Evolutionary conservation across 2,113 vertebrate species (phyloP).

Genomic region (Suricata suricatta): DNA sequence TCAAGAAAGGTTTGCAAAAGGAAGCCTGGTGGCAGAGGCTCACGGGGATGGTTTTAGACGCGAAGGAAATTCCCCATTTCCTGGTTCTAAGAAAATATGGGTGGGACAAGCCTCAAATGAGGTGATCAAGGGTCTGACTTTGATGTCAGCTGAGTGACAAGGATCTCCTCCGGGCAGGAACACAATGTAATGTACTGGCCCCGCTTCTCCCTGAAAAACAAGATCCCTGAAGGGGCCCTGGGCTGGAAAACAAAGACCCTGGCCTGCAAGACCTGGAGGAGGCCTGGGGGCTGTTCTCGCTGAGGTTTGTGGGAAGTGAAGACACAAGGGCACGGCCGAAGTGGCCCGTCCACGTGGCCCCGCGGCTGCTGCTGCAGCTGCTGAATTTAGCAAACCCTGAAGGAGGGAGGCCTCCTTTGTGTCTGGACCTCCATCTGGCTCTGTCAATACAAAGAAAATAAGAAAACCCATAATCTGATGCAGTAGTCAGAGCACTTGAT

Average conservation of each 20-base stretch:
- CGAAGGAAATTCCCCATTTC: conserved; percentile 82
- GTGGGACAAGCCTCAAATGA: conserved; percentile 61
- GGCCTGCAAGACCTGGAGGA: background rate
- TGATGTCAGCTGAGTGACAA: conserved; percentile 71
- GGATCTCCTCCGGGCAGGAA: conserved; percentile 67
- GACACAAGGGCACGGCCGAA: background rate
- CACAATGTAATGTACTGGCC: conserved; percentile 68
- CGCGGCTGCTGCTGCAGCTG: accelerated
- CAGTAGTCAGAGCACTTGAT: background rate
- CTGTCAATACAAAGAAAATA: background rate
- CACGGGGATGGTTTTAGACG: conserved; percentile 53
- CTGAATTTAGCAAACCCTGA: too few species aligned
- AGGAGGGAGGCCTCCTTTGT: background rate
- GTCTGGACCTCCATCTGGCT: background rate
- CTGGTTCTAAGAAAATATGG: conserved; percentile 77
- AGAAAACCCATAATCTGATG: background rate
- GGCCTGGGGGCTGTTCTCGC: background rate
- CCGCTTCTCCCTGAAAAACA: conserved; percentile 75
- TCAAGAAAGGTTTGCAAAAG: conserved; percentile 55
- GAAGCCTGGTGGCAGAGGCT: conserved; percentile 62
- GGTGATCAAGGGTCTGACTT: conserved; percentile 46
- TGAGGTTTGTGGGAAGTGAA: background rate
- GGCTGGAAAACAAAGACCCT: conserved; percentile 56
- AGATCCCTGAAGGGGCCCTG: conserved; percentile 48
- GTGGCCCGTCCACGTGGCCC: accelerated